A percentile compares a stretch with the other conserved stretches of the same genome.
These are phyloP conservation scores for Molothrus ater DNA, from an alignment of 2,797 vertebrate species.

Conservation along the genomic window DNA sequence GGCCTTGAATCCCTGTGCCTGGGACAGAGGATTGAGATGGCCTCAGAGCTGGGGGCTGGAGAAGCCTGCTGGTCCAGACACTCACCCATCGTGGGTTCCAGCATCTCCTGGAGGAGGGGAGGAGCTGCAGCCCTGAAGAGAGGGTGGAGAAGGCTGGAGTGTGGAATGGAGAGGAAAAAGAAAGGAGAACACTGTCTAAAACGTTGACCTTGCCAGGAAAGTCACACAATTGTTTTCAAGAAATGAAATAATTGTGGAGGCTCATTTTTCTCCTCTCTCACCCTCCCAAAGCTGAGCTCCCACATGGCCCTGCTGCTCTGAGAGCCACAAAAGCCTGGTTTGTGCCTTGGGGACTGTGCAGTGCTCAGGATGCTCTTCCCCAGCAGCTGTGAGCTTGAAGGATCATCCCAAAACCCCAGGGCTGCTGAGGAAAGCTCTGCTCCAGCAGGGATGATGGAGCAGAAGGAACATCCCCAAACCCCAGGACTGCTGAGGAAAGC, in stretches of 20 bases:
- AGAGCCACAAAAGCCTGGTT: background rate
- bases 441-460: background rate
- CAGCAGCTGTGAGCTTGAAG: background rate
- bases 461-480: background rate
- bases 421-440: background rate
- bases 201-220: background rate
- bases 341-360: fast-evolving
- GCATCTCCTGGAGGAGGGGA: background rate
- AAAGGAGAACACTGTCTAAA: background rate
- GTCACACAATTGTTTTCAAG: background rate
- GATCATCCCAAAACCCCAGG: background rate
- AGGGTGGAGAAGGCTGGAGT: background rate
- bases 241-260: fast-evolving
- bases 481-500: no score
- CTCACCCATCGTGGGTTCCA: background rate
- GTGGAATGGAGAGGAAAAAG: background rate
- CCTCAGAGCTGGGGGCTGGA: background rate
- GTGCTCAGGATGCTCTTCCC: background rate
- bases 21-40: background rate
- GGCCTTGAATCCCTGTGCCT: background rate
- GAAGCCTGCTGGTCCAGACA: background rate
- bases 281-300: background rate
- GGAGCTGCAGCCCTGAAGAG: background rate
- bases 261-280: background rate
- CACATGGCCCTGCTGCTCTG: background rate